These are phyloP conservation scores for Euwallacea similis DNA, from an alignment of 1,140 invertebrate genomes.

Conservation along the genomic window DNA sequence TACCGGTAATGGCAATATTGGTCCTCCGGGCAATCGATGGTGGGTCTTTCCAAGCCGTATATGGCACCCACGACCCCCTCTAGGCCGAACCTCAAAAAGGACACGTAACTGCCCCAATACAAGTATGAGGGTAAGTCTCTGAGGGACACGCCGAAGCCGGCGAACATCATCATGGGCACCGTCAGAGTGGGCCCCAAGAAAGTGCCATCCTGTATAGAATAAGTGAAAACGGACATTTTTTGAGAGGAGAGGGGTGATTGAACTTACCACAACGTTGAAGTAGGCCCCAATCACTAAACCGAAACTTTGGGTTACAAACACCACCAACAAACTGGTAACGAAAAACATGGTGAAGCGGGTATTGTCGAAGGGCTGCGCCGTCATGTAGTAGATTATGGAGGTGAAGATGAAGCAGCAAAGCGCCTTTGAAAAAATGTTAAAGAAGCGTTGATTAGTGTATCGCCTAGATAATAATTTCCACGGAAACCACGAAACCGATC, in stretches of 20 bases:
- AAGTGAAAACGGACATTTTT: constrained; percentile 4
- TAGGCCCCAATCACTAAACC: constrained; percentile 85
- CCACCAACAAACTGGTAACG: constrained; percentile 73
- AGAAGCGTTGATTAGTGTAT: too few relatives aligned
- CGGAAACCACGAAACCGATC: too few relatives aligned
- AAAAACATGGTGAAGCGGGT: constrained; percentile 82
- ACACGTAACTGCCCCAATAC: constrained; percentile 85
- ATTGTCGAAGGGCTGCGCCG: constrained; percentile 77
- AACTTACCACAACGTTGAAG: constrained; percentile 78
- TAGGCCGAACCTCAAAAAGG: constrained; percentile 85
- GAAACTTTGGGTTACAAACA: constrained; percentile 87
- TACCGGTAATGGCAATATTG: constrained; percentile 78
- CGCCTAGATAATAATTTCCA: too few relatives aligned
- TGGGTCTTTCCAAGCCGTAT: constrained; percentile 73
- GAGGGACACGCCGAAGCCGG: constrained; percentile 78
- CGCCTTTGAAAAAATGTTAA: constrained; percentile 36
- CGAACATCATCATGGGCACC: constrained; percentile 87
- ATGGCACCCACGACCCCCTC: constrained; percentile 82
- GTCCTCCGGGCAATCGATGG: constrained; percentile 63
- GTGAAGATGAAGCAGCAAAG: constrained; percentile 77
- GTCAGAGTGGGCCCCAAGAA: constrained; percentile 77
- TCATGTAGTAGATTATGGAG: constrained; percentile 84
- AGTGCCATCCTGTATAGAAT: constrained; percentile 69
- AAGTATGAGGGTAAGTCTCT: constrained; percentile 77
- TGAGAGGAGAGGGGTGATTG: background rate